phyloP scores from a whole-genome alignment of 2,888 invertebrate species.

The Dolichomitus sp. region DNA sequence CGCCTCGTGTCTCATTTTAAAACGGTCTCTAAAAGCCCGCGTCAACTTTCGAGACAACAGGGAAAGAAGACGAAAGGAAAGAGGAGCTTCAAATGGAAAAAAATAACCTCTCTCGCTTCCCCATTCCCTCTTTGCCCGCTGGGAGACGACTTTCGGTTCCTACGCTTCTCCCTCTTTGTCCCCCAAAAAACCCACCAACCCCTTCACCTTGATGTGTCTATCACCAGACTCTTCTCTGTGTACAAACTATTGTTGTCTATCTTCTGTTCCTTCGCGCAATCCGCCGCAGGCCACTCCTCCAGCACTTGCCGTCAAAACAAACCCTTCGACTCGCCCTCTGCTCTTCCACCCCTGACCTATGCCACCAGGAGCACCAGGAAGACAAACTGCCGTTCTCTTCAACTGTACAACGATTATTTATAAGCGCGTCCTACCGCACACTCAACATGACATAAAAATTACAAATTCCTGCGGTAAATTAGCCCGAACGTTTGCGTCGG shows the following conservation, averaged over 20 bases:
- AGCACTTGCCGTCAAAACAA: conserved; percentile 49
- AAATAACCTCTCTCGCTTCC: conserved; percentile 46
- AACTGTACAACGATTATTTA: conserved; percentile 59
- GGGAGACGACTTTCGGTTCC: conserved; percentile 51
- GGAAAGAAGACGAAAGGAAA: conserved; percentile 50
- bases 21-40: conserved; percentile 74
- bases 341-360: conserved; percentile 27
- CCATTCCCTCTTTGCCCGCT: conserved; percentile 28
- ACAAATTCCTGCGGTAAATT: conserved; percentile 61
- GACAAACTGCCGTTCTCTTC: conserved; percentile 59
- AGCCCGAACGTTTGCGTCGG: conserved; percentile 29
- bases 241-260: conserved; percentile 37
- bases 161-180: neutral
- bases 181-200: neutral
- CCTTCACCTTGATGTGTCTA: conserved; percentile 27
- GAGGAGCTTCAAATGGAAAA: conserved; percentile 33
- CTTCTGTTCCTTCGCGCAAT: conserved; percentile 41
- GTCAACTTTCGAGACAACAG: conserved; percentile 72
- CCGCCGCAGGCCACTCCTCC: conserved; percentile 54
- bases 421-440: conserved; percentile 47
- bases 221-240: conserved; percentile 34
- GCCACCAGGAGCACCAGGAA: conserved; percentile 42
- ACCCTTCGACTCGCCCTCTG: conserved; percentile 27
- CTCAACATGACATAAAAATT: conserved; percentile 62
- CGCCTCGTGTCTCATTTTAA: conserved; percentile 74